These are phyloP conservation scores for Tipula lateralis DNA, from an alignment of 2,888 invertebrate genomes.

Conservation along the genomic window DNA sequence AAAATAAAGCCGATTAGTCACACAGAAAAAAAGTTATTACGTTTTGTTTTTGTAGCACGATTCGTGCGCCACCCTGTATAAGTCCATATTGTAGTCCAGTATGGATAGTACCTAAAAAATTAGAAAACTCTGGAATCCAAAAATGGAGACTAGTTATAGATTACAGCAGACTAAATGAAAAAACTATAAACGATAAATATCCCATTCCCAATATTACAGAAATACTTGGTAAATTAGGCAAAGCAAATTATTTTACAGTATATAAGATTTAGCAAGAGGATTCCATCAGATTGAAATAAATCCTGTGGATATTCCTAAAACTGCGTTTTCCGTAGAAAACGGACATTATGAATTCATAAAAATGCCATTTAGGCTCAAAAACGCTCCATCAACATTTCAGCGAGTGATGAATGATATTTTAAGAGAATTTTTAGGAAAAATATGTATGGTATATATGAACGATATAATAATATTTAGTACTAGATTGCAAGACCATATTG, in stretches of 20 bases:
- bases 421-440: slow-evolving; percentile 36
- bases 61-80: too few relatives aligned
- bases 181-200: too few relatives aligned
- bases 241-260: not conserved
- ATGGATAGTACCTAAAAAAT: not conserved
- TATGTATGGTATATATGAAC: slow-evolving; percentile 31
- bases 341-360: slow-evolving; percentile 37
- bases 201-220: not conserved
- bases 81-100: not conserved
- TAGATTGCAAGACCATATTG: slow-evolving; percentile 39
- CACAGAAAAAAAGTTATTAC: too few relatives aligned
- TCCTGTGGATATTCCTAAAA: slow-evolving; percentile 35
- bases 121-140: not conserved
- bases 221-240: not conserved
- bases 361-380: slow-evolving; percentile 33
- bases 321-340: slow-evolving; percentile 36
- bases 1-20: too few relatives aligned
- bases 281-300: slow-evolving; percentile 35
- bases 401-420: slow-evolving; percentile 38
- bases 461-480: slow-evolving; percentile 30
- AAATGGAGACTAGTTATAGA: not conserved
- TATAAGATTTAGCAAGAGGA: not conserved
- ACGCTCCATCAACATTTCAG: slow-evolving; percentile 37
- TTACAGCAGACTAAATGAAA: too few relatives aligned
- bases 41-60: too few relatives aligned